Conservation (phyloP, 2,113 vertebrate species). For the Ictalurus furcatus region DNA sequence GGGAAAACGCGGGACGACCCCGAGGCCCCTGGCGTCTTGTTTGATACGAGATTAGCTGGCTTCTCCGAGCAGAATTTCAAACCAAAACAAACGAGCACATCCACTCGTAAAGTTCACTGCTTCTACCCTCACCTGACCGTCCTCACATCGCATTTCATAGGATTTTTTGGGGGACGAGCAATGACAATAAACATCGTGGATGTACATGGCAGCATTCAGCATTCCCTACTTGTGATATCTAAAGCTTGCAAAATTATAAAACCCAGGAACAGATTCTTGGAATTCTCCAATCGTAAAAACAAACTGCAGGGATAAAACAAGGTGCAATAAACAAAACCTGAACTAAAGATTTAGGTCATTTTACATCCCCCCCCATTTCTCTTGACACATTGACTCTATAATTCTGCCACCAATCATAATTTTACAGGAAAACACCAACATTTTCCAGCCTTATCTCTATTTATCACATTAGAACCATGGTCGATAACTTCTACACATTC, state of each 20-base stretch:
- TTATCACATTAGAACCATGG: too few species aligned
- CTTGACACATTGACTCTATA: background rate
- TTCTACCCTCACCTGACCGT: background rate
- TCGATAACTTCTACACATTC: background rate
- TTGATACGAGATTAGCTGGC: background rate
- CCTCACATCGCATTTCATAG: background rate
- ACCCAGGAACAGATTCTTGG: too few species aligned
- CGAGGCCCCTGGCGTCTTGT: background rate
- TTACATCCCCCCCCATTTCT: background rate
- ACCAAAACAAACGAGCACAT: constrained; percentile 19
- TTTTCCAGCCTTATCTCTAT: background rate
- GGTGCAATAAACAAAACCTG: background rate
- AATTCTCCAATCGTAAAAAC: too few species aligned
- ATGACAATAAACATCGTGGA: background rate
- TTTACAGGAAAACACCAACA: background rate
- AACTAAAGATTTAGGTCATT: background rate
- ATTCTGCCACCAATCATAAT: background rate
- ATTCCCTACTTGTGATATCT: background rate
- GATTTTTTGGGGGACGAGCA: background rate
- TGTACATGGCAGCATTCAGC: background rate
- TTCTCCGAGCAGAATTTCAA: background rate
- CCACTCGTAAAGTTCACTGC: background rate
- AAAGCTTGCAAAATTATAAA: too few species aligned
- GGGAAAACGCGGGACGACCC: background rate
- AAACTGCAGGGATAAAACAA: too few species aligned